Conservation (phyloP, 1,140 invertebrate species). For the Macrobrachium nipponense region DNA sequence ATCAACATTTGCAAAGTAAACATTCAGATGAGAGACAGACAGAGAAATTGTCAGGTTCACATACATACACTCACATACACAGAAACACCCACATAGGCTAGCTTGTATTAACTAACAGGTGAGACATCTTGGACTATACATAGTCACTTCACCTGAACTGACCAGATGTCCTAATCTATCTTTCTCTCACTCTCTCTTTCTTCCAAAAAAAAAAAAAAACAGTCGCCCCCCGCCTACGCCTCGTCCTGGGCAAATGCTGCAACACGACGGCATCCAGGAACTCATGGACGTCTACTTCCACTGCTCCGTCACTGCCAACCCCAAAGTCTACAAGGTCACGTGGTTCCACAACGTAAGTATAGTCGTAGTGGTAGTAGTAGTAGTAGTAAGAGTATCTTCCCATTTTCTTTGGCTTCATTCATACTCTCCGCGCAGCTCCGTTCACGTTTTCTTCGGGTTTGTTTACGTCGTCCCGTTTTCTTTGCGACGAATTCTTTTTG, state of each 20-base stretch:
- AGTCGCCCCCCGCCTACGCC: conserved; percentile 42
- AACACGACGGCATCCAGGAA: conserved; percentile 42
- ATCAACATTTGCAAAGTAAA: too few relatives aligned
- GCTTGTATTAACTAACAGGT: background rate
- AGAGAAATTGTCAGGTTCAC: background rate
- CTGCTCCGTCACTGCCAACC: conserved; percentile 50
- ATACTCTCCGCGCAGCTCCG: too few relatives aligned
- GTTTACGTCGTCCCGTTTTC: too few relatives aligned
- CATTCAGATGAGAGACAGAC: too few relatives aligned
- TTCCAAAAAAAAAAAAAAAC: background rate
- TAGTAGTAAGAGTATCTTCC: too few relatives aligned
- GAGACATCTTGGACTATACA: background rate
- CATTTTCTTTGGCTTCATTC: too few relatives aligned
- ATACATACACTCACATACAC: conserved; percentile 16
- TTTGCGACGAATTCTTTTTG: too few relatives aligned
- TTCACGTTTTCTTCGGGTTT: too few relatives aligned
- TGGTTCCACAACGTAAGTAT: conserved; percentile 58
- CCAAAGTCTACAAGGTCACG: conserved; percentile 51
- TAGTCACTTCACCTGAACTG: background rate
- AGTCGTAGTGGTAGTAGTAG: too few relatives aligned
- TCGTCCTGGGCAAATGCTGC: conserved; percentile 36
- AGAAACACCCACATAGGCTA: background rate
- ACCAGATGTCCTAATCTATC: background rate
- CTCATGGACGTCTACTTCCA: conserved; percentile 52
- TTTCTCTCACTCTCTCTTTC: background rate